A percentile compares a stretch with the other conserved stretches of the same genome.
These are phyloP conservation scores for Sebastes diaconus DNA, from an alignment of 2,797 vertebrate genomes.

Conservation along the genomic window DNA sequence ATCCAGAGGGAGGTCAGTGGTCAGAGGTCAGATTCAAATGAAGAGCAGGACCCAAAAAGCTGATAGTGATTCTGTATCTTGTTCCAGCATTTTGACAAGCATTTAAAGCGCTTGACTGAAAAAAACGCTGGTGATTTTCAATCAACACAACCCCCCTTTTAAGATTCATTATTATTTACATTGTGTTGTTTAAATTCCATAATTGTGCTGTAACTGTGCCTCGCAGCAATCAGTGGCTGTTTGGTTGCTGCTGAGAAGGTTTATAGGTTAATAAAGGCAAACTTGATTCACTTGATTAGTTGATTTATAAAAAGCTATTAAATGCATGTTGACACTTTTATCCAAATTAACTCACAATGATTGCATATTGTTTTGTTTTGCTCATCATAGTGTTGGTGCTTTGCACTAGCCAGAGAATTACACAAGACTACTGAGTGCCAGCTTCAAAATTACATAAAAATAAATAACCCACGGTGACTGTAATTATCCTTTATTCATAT, in stretches of 20 bases:
- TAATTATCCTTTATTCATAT: slow-evolving; percentile 3
- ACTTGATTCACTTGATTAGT: slow-evolving; percentile 1
- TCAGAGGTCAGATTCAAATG: not conserved
- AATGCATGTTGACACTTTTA: not conserved
- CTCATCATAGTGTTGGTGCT: not conserved
- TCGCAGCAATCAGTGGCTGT: not conserved
- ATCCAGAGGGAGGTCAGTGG: not conserved
- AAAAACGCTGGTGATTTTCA: not conserved
- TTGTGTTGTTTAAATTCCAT: not conserved
- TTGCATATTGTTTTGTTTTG: slow-evolving; percentile 7
- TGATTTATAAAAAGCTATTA: not conserved
- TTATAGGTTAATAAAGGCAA: not conserved
- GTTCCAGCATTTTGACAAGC: not conserved
- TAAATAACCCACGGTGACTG: not conserved
- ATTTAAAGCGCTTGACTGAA: not conserved
- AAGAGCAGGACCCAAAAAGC: not conserved
- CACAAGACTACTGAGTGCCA: not conserved
- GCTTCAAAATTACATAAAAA: not conserved
- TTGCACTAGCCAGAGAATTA: not conserved
- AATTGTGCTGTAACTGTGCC: not conserved
- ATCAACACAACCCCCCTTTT: not conserved
- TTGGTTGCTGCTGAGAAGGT: not conserved
- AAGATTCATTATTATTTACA: not conserved
- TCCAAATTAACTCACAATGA: slow-evolving; percentile 1
- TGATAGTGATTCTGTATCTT: not conserved